A percentile compares a stretch with the other conserved stretches of the same genome.
phyloP scores from a whole-genome alignment of 2,888 invertebrate species.

The Rotaria macrura region DNA sequence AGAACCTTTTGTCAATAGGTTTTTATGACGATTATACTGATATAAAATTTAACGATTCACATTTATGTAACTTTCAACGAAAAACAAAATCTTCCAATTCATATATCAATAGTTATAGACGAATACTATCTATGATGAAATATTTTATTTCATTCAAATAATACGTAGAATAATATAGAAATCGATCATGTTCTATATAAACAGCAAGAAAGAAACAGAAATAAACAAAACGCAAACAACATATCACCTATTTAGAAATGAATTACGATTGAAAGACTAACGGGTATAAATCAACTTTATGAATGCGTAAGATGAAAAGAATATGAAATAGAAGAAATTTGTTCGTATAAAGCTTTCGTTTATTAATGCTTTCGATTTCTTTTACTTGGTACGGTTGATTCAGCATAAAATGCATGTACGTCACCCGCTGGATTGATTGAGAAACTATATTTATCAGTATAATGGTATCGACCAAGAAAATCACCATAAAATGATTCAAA shows the following conservation, averaged over 20 bases:
- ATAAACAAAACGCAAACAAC: not conserved
- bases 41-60: too few species aligned
- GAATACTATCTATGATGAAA: too few species aligned
- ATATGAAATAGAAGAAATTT: not conserved
- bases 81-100: too few species aligned
- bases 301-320: not conserved
- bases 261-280: not conserved
- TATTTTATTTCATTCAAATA: not conserved
- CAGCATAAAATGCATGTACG: slow-evolving; percentile 31
- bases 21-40: too few species aligned
- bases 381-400: not conserved
- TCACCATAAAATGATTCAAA: slow-evolving; percentile 25
- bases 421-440: slow-evolving; percentile 32
- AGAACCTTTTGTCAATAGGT: too few species aligned
- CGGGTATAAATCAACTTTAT: not conserved
- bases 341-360: not conserved
- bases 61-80: too few species aligned
- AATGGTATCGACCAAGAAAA: slow-evolving; percentile 23
- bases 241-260: not conserved
- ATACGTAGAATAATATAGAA: not conserved
- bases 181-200: not conserved
- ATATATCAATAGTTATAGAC: too few species aligned
- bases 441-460: not conserved
- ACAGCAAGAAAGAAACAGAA: not conserved
- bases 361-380: not conserved